phyloP scores from a whole-genome alignment of 2,113 vertebrate species.

The Ranitomeya imitator region DNA sequence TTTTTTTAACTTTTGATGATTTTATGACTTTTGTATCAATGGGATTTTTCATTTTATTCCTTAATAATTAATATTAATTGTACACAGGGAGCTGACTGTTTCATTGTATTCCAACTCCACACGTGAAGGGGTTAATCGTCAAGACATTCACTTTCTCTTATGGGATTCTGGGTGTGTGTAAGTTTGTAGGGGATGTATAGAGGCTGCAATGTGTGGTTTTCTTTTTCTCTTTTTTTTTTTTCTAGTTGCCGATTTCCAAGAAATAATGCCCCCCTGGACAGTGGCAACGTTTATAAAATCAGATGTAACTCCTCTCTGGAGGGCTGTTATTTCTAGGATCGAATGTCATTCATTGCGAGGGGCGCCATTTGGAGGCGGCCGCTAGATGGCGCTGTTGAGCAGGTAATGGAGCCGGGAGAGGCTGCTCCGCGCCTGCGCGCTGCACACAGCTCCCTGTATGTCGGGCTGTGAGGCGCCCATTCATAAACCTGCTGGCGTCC shows the following conservation, averaged over 20 bases:
- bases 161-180: constrained; percentile 28
- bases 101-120: background rate
- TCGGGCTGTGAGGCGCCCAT: background rate
- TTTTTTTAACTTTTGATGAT: constrained; percentile 10
- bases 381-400: constrained; percentile 49
- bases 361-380: background rate
- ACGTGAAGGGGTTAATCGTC: constrained; percentile 39
- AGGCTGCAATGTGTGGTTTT: background rate
- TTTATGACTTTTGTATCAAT: too few species aligned
- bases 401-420: constrained; percentile 13
- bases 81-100: too few species aligned
- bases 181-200: constrained; percentile 25
- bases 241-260: constrained; percentile 41
- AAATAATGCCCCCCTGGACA: constrained; percentile 48
- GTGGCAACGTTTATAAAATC: constrained; percentile 51
- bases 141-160: background rate
- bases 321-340: constrained; percentile 5
- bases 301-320: constrained; percentile 27
- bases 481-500: background rate
- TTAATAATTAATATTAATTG: too few species aligned
- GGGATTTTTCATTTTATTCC: too few species aligned
- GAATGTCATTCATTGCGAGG: constrained; percentile 2
- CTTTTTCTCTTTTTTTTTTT: constrained; percentile 21
- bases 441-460: constrained; percentile 13
- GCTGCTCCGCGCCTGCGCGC: background rate